These are phyloP conservation scores for Chironomus riparius DNA, from an alignment of 2,888 invertebrate species.

Conservation along the genomic window DNA sequence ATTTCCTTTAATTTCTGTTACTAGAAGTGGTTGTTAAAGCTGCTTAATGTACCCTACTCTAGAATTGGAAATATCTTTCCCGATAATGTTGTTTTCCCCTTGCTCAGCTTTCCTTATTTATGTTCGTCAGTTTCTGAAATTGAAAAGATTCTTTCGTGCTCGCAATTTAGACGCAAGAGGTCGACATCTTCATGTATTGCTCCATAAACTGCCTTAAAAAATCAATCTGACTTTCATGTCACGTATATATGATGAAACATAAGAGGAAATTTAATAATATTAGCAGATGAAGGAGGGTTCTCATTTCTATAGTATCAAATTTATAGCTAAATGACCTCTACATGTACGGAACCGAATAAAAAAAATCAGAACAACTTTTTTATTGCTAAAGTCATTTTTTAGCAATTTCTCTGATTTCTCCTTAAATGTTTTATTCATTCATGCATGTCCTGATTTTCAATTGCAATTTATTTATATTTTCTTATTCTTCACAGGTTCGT, in stretches of 20 bases:
- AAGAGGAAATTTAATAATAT: slow-evolving; percentile 12
- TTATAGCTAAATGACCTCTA: too few species aligned
- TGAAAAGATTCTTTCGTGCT: slow-evolving; percentile 3
- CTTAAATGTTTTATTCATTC: slow-evolving; percentile 4
- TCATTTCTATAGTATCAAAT: too few species aligned
- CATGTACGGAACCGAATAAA: background rate
- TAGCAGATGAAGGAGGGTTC: background rate
- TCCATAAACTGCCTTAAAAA: background rate
- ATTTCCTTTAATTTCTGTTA: too few species aligned
- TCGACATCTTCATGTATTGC: background rate
- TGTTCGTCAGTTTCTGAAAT: background rate
- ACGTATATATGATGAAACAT: slow-evolving; percentile 24
- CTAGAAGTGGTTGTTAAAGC: too few species aligned
- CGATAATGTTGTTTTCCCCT: too few species aligned
- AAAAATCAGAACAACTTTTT: slow-evolving; percentile 16
- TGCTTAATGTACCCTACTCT: too few species aligned
- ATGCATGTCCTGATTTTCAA: slow-evolving; percentile 24
- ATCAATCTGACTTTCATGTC: slow-evolving; percentile 12
- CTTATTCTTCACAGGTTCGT: slow-evolving; percentile 52
- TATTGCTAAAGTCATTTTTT: slow-evolving; percentile 17
- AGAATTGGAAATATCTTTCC: too few species aligned
- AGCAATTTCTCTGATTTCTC: slow-evolving; percentile 1
- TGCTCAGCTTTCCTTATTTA: background rate
- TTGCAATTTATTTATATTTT: background rate
- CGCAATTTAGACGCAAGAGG: background rate